These are phyloP conservation scores for Crepidodera aurea DNA, from an alignment of 2,888 invertebrate species.

Conservation along the genomic window DNA sequence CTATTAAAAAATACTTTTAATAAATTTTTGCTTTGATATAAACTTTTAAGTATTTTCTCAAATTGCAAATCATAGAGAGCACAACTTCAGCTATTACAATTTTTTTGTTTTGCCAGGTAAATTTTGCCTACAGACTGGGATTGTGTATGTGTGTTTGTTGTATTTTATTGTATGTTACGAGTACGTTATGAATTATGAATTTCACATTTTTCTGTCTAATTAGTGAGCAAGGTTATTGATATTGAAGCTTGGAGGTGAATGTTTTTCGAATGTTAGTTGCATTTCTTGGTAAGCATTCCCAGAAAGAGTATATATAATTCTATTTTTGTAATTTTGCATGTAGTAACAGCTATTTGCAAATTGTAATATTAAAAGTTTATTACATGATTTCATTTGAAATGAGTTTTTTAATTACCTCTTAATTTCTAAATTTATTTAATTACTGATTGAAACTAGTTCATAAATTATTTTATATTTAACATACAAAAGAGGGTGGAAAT, in stretches of 20 bases:
- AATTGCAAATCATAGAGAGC: too few species aligned
- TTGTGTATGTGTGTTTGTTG: conserved; percentile 23
- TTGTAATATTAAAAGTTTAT: conserved; percentile 30
- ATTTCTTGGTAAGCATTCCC: conserved; percentile 38
- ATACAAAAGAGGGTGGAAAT: too few species aligned
- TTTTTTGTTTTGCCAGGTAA: background rate
- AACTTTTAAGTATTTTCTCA: too few species aligned
- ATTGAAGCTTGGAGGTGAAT: conserved; percentile 30
- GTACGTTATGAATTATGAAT: conserved; percentile 5
- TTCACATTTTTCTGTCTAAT: conserved; percentile 16
- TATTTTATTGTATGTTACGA: conserved; percentile 23
- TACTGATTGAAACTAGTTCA: too few species aligned
- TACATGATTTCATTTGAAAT: conserved; percentile 20
- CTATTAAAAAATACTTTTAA: too few species aligned
- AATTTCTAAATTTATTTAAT: too few species aligned
- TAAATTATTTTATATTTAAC: too few species aligned
- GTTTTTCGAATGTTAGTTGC: conserved; percentile 31
- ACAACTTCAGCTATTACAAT: too few species aligned
- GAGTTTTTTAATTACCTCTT: background rate
- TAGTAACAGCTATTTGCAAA: conserved; percentile 33
- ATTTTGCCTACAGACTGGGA: background rate
- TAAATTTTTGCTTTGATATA: too few species aligned
- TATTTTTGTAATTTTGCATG: conserved; percentile 42
- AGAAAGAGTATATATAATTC: conserved; percentile 31
- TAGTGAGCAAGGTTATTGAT: conserved; percentile 22